Evolutionary conservation across 2,888 invertebrate species (phyloP).

Genomic region (Bombylius major): DNA sequence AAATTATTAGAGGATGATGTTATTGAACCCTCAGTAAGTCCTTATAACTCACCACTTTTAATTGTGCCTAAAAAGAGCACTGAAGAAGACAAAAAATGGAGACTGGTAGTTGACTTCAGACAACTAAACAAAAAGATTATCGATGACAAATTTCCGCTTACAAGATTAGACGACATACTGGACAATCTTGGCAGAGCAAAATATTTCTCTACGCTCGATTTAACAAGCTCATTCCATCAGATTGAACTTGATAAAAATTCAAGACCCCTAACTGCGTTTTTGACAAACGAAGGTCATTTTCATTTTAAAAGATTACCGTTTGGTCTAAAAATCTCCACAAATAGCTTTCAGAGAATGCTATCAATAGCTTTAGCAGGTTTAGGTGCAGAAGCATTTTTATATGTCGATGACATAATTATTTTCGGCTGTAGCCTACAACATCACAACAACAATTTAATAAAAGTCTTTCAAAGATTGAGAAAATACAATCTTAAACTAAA

Average conservation of each 20-base stretch:
- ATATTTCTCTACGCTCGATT: neutral
- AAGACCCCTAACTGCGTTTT: slow-evolving; percentile 12
- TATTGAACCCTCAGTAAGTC: slow-evolving; percentile 17
- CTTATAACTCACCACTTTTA: slow-evolving; percentile 17
- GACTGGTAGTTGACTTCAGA: neutral
- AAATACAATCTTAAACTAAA: slow-evolving; percentile 12
- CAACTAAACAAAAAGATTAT: slow-evolving; percentile 8
- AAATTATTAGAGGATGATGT: slow-evolving; percentile 20
- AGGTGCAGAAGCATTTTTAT: slow-evolving; percentile 12
- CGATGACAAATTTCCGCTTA: slow-evolving; percentile 6
- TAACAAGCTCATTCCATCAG: slow-evolving; percentile 4
- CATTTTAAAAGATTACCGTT: slow-evolving; percentile 14
- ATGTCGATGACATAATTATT: slow-evolving; percentile 17
- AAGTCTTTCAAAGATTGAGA: slow-evolving; percentile 7
- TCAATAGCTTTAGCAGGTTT: slow-evolving; percentile 11
- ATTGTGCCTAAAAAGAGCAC: slow-evolving; percentile 12
- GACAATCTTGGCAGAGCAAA: slow-evolving; percentile 4
- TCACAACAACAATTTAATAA: slow-evolving; percentile 12
- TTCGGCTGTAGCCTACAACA: slow-evolving; percentile 11
- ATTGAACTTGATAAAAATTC: slow-evolving; percentile 8
- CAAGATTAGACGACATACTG: slow-evolving; percentile 5
- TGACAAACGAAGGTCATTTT: slow-evolving; percentile 10
- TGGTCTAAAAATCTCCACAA: slow-evolving; percentile 13
- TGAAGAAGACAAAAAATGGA: neutral
- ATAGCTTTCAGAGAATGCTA: slow-evolving; percentile 15